Evolutionary conservation across 2,113 vertebrate genomes (phyloP).

Genomic region (Sturnira hondurensis): DNA sequence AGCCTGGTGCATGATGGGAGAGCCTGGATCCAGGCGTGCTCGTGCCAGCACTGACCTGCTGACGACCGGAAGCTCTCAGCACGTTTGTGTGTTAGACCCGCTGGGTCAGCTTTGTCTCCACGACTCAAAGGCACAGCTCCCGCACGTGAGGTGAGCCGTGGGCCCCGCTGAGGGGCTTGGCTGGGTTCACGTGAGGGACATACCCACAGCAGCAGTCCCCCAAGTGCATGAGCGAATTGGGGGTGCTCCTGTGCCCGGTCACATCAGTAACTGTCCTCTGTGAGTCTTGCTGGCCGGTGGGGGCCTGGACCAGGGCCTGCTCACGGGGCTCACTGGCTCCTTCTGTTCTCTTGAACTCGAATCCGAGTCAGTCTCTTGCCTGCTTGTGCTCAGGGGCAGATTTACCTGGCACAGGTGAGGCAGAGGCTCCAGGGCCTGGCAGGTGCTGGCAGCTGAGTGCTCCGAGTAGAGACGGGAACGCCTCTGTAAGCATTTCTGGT

Average conservation of each 20-base stretch:
- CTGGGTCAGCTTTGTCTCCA: background rate
- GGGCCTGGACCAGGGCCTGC: background rate
- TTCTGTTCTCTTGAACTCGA: background rate
- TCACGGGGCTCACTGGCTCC: background rate
- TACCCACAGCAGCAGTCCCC: background rate
- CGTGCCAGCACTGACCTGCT: background rate
- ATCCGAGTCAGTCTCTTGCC: background rate
- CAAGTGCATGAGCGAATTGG: background rate
- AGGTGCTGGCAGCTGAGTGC: background rate
- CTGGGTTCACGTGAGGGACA: background rate
- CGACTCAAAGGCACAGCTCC: background rate
- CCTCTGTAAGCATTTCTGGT: background rate
- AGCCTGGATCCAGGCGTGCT: accelerated
- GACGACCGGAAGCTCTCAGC: background rate
- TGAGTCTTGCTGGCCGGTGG: background rate
- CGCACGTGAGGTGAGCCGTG: background rate
- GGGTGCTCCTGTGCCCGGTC: background rate
- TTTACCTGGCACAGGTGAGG: background rate
- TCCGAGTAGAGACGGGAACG: background rate
- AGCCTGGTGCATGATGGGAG: background rate
- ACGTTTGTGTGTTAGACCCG: accelerated
- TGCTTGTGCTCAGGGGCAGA: background rate
- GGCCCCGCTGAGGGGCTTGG: background rate
- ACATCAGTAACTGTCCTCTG: too few species aligned
- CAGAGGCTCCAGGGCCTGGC: background rate